Evolutionary conservation across 1,140 invertebrate species (phyloP).

Genomic region (Chlorops oryzae): DNA sequence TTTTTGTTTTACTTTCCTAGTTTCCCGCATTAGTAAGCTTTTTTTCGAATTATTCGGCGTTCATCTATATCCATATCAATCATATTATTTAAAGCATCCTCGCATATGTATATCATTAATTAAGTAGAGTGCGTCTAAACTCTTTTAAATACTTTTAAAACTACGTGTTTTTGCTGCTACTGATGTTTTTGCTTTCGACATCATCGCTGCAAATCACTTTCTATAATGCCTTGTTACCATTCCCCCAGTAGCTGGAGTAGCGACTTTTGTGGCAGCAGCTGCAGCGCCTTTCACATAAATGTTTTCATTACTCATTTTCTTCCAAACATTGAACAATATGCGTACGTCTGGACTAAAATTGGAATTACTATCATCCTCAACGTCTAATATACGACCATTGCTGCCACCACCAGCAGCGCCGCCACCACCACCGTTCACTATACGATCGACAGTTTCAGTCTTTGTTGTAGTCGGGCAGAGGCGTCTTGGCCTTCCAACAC

Average conservation of each 20-base stretch:
- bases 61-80: no score
- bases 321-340: conserved; percentile 26
- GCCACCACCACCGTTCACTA: neutral
- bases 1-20: no score
- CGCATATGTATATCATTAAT: no score
- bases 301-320: conserved; percentile 36
- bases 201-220: conserved; percentile 27
- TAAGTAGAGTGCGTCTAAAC: conserved; percentile 2
- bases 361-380: conserved; percentile 31
- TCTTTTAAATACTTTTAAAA: neutral
- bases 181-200: neutral
- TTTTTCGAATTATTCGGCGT: no score
- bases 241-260: neutral
- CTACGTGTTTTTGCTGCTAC: neutral
- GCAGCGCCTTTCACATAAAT: conserved; percentile 33
- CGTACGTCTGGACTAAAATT: conserved; percentile 33
- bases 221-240: conserved; percentile 31
- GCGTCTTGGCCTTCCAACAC: conserved; percentile 40
- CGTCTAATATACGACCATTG: conserved; percentile 18
- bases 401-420: neutral
- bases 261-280: conserved; percentile 25
- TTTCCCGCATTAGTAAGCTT: no score
- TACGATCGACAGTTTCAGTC: neutral
- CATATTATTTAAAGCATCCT: no score
- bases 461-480: neutral